Evolutionary conservation across 2,113 vertebrate genomes (phyloP), one percentile per base, ranked within the genome.

Genomic region (Perca schrenkii): DNA sequence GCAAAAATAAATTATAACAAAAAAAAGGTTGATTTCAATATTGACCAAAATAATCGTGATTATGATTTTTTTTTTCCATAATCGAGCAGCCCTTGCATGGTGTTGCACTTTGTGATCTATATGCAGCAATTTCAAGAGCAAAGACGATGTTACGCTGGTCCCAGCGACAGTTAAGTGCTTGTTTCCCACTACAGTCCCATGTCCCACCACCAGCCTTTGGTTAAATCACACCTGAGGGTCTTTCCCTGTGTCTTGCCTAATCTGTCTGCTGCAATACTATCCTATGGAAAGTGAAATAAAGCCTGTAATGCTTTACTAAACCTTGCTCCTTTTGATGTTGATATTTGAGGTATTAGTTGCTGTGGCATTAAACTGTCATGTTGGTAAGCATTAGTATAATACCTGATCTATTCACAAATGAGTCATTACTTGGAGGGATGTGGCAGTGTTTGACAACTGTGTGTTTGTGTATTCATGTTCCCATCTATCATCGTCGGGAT

Each of bases 381-480:
- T 82, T 74, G 50, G 15, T 54, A 34, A 62, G 79, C 58, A 70
- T 82, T 70, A 46, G 46, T 60, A 69, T 87, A 76, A 83, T 52
- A 79, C 72, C 70, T 82, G 81, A 86, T 86, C 78, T 81, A 80
- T 82, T 78, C 79, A 81, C 82, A 85, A 86, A 85, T 74, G 73
- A 83, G 77, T 84, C 50, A 77, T 77, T 80, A 86, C 49, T 46
- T 43, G 47, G 72, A 82, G 19, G 72, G 77, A 72, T 47, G 76
- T 57, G 68, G 71, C 74, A 77, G 85, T 76, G 65, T 85, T 63
- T 86, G 83, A 77, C 88, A 74, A 56, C 56, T 57, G 40, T 52
- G 70, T 57, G 73, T 88, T 84, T 86, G 46, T 71, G 62, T 68
- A 63, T 92, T 89, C 25, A 65, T 87, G 67, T 54, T 80, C 63